A percentile compares a stretch with the other conserved stretches of the same genome.
Conservation (phyloP, 1,140 invertebrate species). For the Panulirus ornatus region DNA sequence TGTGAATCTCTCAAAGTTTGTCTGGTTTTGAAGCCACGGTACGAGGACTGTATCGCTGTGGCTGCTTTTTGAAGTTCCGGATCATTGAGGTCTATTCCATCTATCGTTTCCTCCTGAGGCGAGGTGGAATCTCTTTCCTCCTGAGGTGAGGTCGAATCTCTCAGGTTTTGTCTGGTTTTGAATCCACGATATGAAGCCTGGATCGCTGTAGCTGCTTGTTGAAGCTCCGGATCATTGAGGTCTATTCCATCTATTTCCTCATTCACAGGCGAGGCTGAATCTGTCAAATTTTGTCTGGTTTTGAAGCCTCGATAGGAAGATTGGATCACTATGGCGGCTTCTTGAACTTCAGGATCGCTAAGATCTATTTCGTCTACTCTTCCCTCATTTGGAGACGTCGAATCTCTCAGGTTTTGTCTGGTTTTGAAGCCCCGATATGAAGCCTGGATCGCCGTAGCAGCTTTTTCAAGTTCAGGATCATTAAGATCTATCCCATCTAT, state of each 20-base stretch:
- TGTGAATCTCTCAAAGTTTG: background rate
- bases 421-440: background rate
- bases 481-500: background rate
- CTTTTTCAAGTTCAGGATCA: background rate
- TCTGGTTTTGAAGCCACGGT: constrained; percentile 20
- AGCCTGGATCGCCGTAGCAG: background rate
- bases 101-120: background rate
- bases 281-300: too few relatives aligned
- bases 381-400: background rate
- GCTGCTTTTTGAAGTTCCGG: constrained; percentile 22
- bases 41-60: background rate
- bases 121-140: background rate
- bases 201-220: background rate
- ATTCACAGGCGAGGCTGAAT: background rate
- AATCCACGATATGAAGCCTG: constrained; percentile 5
- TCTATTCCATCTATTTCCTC: constrained; percentile 6
- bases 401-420: background rate
- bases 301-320: constrained; percentile 12
- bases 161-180: background rate
- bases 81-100: background rate
- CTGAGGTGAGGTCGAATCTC: background rate
- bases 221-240: background rate
- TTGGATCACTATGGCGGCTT: background rate
- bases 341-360: background rate
- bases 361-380: background rate